Conservation (phyloP, 2,113 vertebrate genomes). For the Mesocricetus auratus region DNA sequence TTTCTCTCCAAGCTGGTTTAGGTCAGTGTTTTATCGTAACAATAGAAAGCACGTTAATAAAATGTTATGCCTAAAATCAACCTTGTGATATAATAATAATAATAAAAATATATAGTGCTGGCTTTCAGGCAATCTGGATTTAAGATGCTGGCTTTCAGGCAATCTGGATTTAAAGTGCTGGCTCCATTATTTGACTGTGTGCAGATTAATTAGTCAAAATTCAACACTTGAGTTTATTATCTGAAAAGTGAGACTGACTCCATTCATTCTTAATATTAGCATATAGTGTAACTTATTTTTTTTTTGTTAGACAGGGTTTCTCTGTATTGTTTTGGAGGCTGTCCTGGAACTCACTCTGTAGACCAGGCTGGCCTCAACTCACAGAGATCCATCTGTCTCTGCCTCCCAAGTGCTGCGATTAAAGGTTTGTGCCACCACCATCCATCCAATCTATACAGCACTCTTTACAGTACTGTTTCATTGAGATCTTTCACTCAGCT, state of each 20-base stretch:
- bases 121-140: neutral
- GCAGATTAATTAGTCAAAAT: constrained; percentile 1
- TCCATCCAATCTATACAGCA: neutral
- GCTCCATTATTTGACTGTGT: neutral
- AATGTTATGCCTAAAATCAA: neutral
- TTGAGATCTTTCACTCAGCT: neutral
- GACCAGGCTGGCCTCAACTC: too few species aligned
- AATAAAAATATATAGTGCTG: too few species aligned
- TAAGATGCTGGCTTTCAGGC: neutral
- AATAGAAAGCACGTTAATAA: neutral
- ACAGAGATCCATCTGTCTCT: too few species aligned
- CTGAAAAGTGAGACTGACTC: neutral
- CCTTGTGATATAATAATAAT: too few species aligned
- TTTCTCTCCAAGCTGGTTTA: neutral
- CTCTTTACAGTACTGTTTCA: neutral
- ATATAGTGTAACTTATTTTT: neutral
- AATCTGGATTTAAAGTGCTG: constrained; percentile 1
- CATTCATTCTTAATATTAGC: neutral
- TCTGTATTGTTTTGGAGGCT: too few species aligned
- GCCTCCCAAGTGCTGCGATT: too few species aligned
- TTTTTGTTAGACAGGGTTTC: too few species aligned
- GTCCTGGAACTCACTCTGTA: too few species aligned
- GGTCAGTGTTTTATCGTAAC: neutral
- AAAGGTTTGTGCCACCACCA: too few species aligned
- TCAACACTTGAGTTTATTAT: constrained; percentile 7